Evolutionary conservation across 2,797 vertebrate species (phyloP), one percentile per base, ranked within the genome.

Genomic region (Cossypha dichroa): DNA sequence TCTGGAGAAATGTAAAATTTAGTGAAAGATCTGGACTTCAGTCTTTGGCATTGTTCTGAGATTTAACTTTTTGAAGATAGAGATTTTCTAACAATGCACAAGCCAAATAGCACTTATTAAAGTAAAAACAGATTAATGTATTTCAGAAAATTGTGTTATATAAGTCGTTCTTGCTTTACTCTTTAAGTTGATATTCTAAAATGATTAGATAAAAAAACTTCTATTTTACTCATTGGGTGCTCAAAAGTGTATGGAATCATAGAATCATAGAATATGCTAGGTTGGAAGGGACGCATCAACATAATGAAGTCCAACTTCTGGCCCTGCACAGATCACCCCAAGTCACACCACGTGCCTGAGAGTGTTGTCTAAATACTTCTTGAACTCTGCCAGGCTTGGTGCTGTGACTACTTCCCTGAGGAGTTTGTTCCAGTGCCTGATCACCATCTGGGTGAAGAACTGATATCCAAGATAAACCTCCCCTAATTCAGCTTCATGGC

Each of bases 401-500:
- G 4, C 8, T 52, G 16, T 26, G 23, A 22, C 33, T 16, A 40
- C 10, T 13, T 21, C 7, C 11, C 29, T 22, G 20, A 5, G 29
- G 14, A 66, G 2, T 14, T 52, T 26, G 4, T 52, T 59, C 15
- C 17, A 26, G 45, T 33, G 16, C 2, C 3, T 11, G 31, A 13
- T 0, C 5, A 59, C 16, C 2, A 12, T 66, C 11, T 25, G 20
- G 4, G 3, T 19, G 17, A 66, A 46, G 18, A 73, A 14, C 16
- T 21, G 23, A 59, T 51, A 52, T 40, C 13, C 25, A 59, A 13
- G 3, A 20, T 52, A 51, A 59, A 45, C 14, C 3, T 31, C 33
- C 9, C 7, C 26, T 7, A 3, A 23, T 15, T 16, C 54, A 36
- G 2, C 26, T 41, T 74, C 40, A n/a, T 0, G 1, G 1, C 6